Percentiles rank a stretch among this genome's conserved stretches.
These are phyloP conservation scores for Pyrrhosoma nymphula DNA, from an alignment of 2,888 invertebrate genomes.

Conservation along the genomic window DNA sequence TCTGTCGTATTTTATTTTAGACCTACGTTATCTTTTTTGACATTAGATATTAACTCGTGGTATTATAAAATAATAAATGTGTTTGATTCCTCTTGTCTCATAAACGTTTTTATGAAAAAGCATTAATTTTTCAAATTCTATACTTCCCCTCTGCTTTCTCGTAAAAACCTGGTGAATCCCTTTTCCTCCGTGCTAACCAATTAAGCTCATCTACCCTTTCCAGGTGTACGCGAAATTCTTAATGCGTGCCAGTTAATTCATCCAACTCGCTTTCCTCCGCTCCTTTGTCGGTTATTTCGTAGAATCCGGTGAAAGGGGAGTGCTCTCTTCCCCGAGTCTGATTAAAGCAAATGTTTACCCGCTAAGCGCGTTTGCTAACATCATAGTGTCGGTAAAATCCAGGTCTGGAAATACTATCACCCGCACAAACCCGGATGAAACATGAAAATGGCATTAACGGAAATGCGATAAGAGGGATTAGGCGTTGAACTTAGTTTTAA, in stretches of 20 bases:
- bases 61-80: no score
- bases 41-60: no score
- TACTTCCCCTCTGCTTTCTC: no score
- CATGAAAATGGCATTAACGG: background rate
- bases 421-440: background rate
- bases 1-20: no score
- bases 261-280: background rate
- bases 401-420: background rate
- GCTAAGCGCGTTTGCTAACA: background rate
- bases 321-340: background rate
- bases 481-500: background rate
- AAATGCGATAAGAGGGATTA: background rate
- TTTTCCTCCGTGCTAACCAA: background rate
- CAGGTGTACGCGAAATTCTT: background rate
- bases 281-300: background rate
- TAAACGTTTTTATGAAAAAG: no score
- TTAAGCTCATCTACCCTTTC: background rate
- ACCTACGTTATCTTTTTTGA: no score
- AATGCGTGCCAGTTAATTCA: background rate
- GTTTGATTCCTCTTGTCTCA: no score
- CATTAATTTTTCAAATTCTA: no score
- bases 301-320: background rate
- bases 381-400: background rate
- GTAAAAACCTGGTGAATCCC: no score
- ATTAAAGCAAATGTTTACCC: constrained; percentile 18